phyloP scores from a whole-genome alignment of 2,113 vertebrate genomes.

The Chunga burmeisteri region DNA sequence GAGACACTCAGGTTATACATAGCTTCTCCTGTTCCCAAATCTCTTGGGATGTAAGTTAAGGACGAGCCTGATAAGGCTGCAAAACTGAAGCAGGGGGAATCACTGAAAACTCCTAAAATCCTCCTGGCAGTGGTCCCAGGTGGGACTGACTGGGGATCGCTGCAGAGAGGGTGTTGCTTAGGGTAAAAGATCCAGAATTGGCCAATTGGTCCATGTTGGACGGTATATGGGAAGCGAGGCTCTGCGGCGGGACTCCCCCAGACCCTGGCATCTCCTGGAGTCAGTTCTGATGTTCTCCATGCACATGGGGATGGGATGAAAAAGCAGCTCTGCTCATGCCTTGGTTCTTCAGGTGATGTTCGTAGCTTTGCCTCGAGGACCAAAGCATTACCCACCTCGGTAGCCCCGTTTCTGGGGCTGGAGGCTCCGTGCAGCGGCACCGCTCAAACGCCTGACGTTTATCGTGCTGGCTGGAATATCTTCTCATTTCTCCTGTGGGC shows the following conservation, averaged over 20 bases:
- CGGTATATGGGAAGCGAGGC: rapidly evolving
- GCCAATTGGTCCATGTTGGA: not conserved
- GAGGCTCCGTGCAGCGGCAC: not conserved
- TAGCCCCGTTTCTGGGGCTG: rapidly evolving
- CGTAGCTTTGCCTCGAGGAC: rapidly evolving
- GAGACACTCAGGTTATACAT: not conserved
- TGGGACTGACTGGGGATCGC: not conserved
- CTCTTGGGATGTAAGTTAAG: not conserved
- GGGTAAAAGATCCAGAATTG: not conserved
- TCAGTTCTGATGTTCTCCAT: not conserved
- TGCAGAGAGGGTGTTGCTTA: not conserved
- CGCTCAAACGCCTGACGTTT: rapidly evolving
- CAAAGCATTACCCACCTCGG: rapidly evolving
- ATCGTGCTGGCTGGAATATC: not conserved
- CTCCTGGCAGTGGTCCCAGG: not conserved
- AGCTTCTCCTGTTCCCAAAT: not conserved
- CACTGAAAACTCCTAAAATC: not conserved
- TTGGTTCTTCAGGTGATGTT: not conserved
- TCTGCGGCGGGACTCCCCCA: not conserved
- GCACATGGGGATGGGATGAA: not conserved
- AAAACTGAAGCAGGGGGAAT: not conserved
- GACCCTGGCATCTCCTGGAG: not conserved
- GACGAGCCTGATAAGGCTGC: not conserved
- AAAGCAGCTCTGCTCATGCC: not conserved
- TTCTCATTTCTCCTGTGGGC: not conserved